phyloP scores from a whole-genome alignment of 1,140 invertebrate species.

The Calephelis virginiensis region DNA sequence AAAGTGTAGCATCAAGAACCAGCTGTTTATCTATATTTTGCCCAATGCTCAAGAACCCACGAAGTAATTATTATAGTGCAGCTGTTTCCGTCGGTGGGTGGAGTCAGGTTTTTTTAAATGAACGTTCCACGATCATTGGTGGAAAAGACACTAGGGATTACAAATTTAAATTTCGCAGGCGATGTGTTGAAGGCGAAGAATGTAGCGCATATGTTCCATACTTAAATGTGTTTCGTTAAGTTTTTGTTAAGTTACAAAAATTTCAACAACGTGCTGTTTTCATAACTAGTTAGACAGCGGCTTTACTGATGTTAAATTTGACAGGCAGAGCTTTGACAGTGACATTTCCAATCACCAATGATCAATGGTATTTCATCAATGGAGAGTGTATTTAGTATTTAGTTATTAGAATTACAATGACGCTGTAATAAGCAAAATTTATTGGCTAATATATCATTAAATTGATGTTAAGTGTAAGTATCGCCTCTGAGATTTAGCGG shows the following conservation, averaged over 20 bases:
- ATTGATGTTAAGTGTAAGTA: no score
- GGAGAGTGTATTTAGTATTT: no score
- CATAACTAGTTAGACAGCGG: not conserved
- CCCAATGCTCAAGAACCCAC: constrained; percentile 54
- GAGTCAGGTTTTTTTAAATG: constrained; percentile 63
- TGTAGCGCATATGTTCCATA: constrained; percentile 67
- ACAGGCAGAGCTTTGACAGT: not conserved
- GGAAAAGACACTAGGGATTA: constrained; percentile 58
- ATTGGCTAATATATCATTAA: no score
- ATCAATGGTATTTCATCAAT: not conserved
- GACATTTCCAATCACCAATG: not conserved
- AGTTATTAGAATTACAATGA: no score
- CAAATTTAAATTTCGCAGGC: constrained; percentile 72
- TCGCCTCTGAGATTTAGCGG: no score
- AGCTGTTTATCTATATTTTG: constrained; percentile 41
- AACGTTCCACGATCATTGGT: constrained; percentile 64
- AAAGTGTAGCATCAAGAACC: constrained; percentile 22
- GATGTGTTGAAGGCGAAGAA: constrained; percentile 64
- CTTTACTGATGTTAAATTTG: not conserved
- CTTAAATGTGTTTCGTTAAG: constrained; percentile 45
- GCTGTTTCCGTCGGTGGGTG: constrained; percentile 71
- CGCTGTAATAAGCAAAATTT: no score
- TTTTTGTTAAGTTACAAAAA: constrained; percentile 32
- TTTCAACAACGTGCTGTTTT: constrained; percentile 7
- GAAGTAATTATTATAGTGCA: constrained; percentile 70